Evolutionary conservation across 2,888 invertebrate species (phyloP), one percentile per base, ranked within the genome.

Genomic region (Ischnus inquisitorius): DNA sequence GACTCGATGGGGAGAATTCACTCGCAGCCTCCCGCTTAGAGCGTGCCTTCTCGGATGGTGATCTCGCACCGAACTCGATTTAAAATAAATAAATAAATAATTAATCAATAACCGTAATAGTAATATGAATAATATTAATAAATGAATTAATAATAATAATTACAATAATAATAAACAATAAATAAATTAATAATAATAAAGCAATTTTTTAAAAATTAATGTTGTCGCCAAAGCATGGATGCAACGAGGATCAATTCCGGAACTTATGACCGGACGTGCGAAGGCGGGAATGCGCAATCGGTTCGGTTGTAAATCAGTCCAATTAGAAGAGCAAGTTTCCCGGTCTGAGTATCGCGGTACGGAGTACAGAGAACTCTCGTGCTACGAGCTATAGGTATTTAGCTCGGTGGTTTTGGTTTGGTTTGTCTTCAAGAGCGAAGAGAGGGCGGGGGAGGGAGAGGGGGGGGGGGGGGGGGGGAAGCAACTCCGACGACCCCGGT

Each of bases 401-500:
- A 67, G 25, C 25, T 28, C 71, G 12, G 67, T 80, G 65, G 76
- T 79, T 72, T 67, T 46, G 67, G 46, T 43, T 68, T 12, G 62
- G 60, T 12, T 19, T n/a, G 46, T 60, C 8, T 34, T 34, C n/a
- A n/a, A n/a, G n/a, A n/a, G n/a, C n/a, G n/a, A n/a, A 34, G 0
- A 34, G 34, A 34, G 34, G 34, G 8, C 34, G 34, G 34, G 34
- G 34, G 0, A 6, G 34, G 34, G 34, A 8, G 22, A n/a, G 62
- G 34, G 34, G 34, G 34, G 34, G 22, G 16, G 62, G 14, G 12
- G 14, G 43, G 48, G 14, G n/a, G 25, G 72, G 71, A 12, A 19
- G 65, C 22, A 34, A 65, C 34, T 25, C 67, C 57, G 79, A 75
- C 90, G 79, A 90, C 81, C 89, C 88, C 78, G 91, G 91, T 91